Base-by-base conservation (phyloP, 2,888 invertebrate genomes). In the Rotaria socialis region DNA sequence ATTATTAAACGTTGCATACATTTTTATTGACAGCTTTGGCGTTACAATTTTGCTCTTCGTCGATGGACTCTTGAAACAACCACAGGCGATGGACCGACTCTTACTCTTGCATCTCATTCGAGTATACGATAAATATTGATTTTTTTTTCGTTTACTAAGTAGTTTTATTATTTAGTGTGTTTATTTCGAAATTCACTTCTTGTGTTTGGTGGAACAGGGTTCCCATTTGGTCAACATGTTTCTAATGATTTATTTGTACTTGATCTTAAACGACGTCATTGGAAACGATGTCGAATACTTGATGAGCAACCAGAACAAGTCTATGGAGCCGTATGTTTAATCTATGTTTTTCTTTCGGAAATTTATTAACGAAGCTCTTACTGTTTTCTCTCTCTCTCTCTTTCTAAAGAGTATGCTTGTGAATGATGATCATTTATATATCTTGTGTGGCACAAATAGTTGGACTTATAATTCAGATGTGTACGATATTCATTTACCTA, bases 201-300 rank as follows among this genome's bases (percentile, higher is more conserved):
- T 55, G 87, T 86, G 7, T 87, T 84, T 56, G 87, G 87, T n/a
- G 87, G 87, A 8, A 87, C 87, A 6, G 87, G 87, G 2, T 85
- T 84, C 56, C 87, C 87, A 6, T 87, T 87, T 86, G 87, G 85
- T 85, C 67, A 58, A 43, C 55, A 52, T 43, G 19, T 85, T 11
- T 87, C 87, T 22, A 87, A 87, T 58, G 74, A 74, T n/a, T 52
- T 87, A 41, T 87, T 85, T 85, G 67, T 84, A 47, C 84, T 85
- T 43, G 84, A 87, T 85, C 50, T 87, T 56, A 84, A 55, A 85
- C 55, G 84, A n/a, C 84, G 58, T 27, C 84, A 60, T 27, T 87
- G 87, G 87, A 87, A 85, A 84, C 56, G 84, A 41, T 75, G 58
- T 60, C 56, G 80, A 60, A 16, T 85, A 47, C 56, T 27, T 22